These are phyloP conservation scores for Hesperia comma DNA, from an alignment of 2,888 invertebrate species.

Conservation along the genomic window DNA sequence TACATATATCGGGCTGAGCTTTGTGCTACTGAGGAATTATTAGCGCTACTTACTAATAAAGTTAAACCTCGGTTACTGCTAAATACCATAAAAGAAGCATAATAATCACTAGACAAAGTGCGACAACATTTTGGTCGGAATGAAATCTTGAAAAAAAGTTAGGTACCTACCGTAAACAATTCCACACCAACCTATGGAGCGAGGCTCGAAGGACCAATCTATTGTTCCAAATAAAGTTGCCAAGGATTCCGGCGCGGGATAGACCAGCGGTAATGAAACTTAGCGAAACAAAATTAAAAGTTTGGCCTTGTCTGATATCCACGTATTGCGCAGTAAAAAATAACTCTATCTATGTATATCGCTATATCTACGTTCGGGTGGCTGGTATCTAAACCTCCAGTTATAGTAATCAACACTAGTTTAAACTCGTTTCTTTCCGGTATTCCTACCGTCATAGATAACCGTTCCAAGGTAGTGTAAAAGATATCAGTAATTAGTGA, in stretches of 20 bases:
- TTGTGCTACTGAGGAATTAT: no score
- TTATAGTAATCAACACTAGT: conserved; percentile 12
- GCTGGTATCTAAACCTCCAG: conserved; percentile 8
- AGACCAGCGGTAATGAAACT: conserved; percentile 29
- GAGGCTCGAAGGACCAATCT: neutral
- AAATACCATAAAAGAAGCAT: no score
- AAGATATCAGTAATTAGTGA: neutral
- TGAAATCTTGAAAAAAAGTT: no score
- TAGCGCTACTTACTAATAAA: no score
- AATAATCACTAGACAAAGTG: no score
- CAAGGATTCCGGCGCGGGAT: conserved; percentile 1
- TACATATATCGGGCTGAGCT: no score
- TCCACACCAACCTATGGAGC: no score
- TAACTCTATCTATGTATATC: conserved; percentile 5
- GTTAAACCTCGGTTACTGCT: no score
- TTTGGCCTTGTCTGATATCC: conserved; percentile 38
- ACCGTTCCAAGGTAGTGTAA: neutral
- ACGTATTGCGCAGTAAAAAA: conserved; percentile 40
- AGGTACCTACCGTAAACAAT: no score
- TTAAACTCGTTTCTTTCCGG: conserved; percentile 5
- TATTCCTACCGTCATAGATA: conserved; percentile 18
- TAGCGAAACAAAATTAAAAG: conserved; percentile 33
- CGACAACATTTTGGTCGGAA: no score
- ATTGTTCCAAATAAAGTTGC: neutral
- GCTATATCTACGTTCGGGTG: neutral